These are phyloP conservation scores for Musca domestica DNA, from an alignment of 1,140 invertebrate species.

Conservation along the genomic window DNA sequence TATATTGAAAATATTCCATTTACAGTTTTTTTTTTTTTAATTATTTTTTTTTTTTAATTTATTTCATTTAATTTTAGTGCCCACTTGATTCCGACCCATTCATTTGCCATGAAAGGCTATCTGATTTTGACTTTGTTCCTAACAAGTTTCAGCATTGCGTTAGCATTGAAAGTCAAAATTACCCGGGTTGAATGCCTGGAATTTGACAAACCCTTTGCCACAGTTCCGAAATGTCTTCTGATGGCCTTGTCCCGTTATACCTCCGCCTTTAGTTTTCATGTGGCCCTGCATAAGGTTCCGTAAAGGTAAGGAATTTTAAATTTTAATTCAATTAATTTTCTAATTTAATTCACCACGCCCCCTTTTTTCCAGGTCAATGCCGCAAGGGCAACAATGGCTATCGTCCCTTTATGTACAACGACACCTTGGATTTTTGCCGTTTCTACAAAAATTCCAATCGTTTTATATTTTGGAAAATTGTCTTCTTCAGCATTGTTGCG, in stretches of 20 bases:
- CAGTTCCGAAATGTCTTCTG: slow-evolving; percentile 31
- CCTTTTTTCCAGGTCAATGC: not conserved
- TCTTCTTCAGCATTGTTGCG: not conserved
- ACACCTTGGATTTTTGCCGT: not conserved
- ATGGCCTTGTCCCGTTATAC: slow-evolving; percentile 26
- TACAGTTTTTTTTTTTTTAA: no score
- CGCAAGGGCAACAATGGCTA: not conserved
- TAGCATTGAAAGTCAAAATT: slow-evolving; percentile 22
- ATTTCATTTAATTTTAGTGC: no score
- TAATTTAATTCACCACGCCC: no score
- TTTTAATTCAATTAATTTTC: not conserved
- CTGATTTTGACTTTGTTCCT: no score
- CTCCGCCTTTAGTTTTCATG: not conserved
- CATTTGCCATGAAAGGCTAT: no score
- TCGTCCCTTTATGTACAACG: not conserved
- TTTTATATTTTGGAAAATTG: not conserved
- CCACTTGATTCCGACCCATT: no score
- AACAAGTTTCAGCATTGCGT: no score
- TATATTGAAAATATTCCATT: no score
- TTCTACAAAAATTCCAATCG: no score
- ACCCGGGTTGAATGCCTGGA: slow-evolving; percentile 30
- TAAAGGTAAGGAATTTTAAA: slow-evolving; percentile 26
- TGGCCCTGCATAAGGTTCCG: slow-evolving; percentile 27
- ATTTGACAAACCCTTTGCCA: slow-evolving; percentile 14
- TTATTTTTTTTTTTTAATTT: no score